Conservation (phyloP, 2,797 vertebrate genomes). For the Champsocephalus gunnari region DNA sequence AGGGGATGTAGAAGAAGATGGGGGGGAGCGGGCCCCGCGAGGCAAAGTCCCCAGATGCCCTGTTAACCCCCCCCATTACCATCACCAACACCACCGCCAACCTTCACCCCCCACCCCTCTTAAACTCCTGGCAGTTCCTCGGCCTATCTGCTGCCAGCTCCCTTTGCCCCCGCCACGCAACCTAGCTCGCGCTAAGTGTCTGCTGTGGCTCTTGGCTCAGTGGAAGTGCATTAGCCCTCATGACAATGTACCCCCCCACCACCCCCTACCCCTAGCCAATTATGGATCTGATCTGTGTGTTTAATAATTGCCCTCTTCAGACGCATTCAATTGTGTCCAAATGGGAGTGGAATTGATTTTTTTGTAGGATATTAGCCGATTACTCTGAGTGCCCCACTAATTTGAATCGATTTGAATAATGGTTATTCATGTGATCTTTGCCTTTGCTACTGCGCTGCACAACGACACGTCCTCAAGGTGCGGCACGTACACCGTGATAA, state of each 20-base stretch:
- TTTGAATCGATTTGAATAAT: constrained; percentile 89
- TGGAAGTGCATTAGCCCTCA: constrained; percentile 81
- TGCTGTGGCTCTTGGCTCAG: constrained; percentile 70
- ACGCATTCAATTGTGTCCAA: constrained; percentile 86
- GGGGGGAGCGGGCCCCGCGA: constrained; percentile 46
- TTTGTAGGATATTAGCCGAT: constrained; percentile 87
- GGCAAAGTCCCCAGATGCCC: constrained; percentile 62
- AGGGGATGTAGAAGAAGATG: constrained; percentile 64
- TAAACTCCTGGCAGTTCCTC: constrained; percentile 63
- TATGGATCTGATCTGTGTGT: constrained; percentile 87
- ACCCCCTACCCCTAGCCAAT: constrained; percentile 72
- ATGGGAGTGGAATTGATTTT: constrained; percentile 88
- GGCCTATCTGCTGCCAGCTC: constrained; percentile 58
- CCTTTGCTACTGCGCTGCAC: constrained; percentile 62
- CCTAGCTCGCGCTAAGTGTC: constrained; percentile 62
- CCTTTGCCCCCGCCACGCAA: constrained; percentile 30
- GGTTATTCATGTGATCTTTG: constrained; percentile 87
- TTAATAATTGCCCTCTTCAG: constrained; percentile 88
- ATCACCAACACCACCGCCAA: neutral
- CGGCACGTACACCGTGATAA: constrained; percentile 68
- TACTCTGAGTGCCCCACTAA: constrained; percentile 85
- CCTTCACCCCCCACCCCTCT: constrained; percentile 41
- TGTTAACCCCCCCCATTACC: constrained; percentile 6
- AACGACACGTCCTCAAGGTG: constrained; percentile 76
- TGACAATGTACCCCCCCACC: constrained; percentile 74